Evolutionary conservation across 2,888 invertebrate species (phyloP), one percentile per base, ranked within the genome.

Genomic region (Eupithecia exiguata): DNA sequence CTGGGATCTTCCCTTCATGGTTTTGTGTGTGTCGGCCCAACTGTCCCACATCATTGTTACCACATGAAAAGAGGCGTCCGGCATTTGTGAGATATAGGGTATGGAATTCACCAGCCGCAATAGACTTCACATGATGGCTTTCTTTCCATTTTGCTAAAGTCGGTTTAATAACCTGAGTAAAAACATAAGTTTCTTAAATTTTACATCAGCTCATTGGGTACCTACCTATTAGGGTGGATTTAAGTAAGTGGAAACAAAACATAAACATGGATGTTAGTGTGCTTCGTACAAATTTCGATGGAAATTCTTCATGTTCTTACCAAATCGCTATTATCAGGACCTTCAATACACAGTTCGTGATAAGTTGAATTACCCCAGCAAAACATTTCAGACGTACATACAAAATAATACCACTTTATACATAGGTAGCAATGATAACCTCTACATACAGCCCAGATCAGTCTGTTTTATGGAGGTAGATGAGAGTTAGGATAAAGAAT

Each of bases 41-140:
- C 89, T 99, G 99, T 1, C 98, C 98, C 84, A 96, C 96, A 85
- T 98, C 98, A 94, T 99, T 99, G 87, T 95, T 97, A 1, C 99
- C 99, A 94, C 99, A 99, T 2, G 98, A 97, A 91, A 96, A 98
- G 9, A 99, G 94, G 83, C 96, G 95, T 14, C 99, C 99, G 86
- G 96, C 95, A 74, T 94, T 93, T 0, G 97, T 96, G 0, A 98
- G 93, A 78, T 98, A 95, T 18, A 99, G 88, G 0, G 98, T 97
- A 88, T 99, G 98, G 80, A 96, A 96, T 82, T 97, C 96, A 35
- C 99, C 98, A 83, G 98, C 97, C 7, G 97, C 96, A 67, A 95
- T 94, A 71, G 94, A 89, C 67, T 90, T 87, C 3, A 96, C 90
- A 78, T 92, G 91, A 71, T 90, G 90, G 71, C 96, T 95, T 77